These are phyloP conservation scores for Pentalonia nigronervosa DNA, from an alignment of 1,140 invertebrate genomes.

Conservation along the genomic window DNA sequence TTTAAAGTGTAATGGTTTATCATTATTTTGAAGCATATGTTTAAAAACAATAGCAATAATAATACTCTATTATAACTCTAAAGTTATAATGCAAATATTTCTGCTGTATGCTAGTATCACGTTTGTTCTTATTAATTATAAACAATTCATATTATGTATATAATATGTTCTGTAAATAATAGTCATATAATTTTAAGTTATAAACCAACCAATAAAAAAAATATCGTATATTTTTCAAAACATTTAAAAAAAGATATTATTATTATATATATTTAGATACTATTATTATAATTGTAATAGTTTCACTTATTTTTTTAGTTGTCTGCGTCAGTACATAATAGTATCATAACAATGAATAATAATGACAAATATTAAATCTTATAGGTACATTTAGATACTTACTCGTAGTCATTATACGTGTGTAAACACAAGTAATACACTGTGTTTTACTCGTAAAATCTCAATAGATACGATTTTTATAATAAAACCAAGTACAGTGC, in stretches of 20 bases:
- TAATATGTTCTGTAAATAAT: background rate
- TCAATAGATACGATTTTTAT: background rate
- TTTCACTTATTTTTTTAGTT: background rate
- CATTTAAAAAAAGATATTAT: too few relatives aligned
- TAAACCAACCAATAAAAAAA: background rate
- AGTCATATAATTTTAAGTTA: background rate
- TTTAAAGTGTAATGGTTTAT: background rate
- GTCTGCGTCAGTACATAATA: background rate
- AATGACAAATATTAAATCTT: background rate
- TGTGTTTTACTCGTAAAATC: background rate
- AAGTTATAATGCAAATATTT: background rate
- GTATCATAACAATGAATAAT: background rate
- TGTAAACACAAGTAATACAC: background rate
- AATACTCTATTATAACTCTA: background rate
- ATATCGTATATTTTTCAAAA: background rate
- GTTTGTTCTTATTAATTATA: background rate
- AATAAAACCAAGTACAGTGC: background rate
- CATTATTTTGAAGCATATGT: too few relatives aligned
- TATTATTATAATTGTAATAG: background rate
- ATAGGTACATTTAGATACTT: background rate
- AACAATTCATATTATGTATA: background rate
- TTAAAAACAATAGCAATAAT: background rate
- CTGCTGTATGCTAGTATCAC: background rate
- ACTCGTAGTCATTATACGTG: background rate
- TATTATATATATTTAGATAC: too few relatives aligned